phyloP scores from a whole-genome alignment of 2,113 vertebrate species.

The Oceanodroma tethys region DNA sequence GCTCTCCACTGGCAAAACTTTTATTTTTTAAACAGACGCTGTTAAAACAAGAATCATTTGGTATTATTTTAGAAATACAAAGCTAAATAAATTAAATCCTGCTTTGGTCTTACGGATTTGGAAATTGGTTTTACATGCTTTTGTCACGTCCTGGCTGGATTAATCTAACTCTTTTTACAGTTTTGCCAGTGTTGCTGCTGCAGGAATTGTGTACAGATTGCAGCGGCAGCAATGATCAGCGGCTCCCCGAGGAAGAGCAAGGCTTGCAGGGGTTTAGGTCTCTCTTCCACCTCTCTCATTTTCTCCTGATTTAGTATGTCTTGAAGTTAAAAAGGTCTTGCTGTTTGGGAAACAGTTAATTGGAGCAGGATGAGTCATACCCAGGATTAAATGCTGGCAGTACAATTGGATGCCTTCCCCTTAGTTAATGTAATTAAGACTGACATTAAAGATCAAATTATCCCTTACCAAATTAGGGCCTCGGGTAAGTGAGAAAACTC shows the following conservation, averaged over 20 bases:
- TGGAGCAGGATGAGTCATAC: background rate
- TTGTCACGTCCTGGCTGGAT: background rate
- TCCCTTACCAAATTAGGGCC: background rate
- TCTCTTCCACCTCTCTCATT: background rate
- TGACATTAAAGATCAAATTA: conserved; percentile 21
- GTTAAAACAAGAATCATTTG: conserved; percentile 7
- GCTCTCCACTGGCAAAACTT: background rate
- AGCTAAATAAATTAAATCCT: conserved; percentile 21
- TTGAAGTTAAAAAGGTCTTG: background rate
- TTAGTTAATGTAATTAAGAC: background rate
- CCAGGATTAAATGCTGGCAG: background rate
- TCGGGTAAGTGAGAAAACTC: background rate
- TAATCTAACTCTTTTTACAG: background rate
- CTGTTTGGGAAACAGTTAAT: conserved; percentile 39
- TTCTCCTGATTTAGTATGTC: background rate
- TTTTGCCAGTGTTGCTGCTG: background rate
- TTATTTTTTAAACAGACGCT: background rate
- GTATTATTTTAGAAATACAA: conserved; percentile 13
- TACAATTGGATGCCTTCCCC: background rate
- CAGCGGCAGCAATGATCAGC: background rate
- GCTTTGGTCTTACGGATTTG: background rate
- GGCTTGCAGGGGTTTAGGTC: background rate
- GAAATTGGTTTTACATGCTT: conserved; percentile 48
- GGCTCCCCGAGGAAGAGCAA: background rate
- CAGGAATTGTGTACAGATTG: background rate